These are phyloP conservation scores for Temnothorax nylanderi DNA, from an alignment of 1,140 invertebrate genomes.

Conservation along the genomic window DNA sequence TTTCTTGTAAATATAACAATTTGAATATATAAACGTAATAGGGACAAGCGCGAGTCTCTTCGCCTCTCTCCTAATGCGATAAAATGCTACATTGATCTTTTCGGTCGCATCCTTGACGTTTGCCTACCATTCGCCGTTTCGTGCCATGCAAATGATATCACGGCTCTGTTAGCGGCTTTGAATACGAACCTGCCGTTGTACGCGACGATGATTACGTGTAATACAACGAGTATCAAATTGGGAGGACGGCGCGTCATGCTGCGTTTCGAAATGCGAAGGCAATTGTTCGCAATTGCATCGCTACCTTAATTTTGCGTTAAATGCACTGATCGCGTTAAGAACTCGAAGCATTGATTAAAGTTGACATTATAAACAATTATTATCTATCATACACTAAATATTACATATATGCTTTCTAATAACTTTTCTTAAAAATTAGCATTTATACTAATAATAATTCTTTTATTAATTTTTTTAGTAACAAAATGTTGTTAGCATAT, in stretches of 20 bases:
- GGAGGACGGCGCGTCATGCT: conserved; percentile 29
- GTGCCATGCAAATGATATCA: conserved; percentile 58
- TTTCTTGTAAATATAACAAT: not conserved
- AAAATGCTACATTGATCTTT: conserved; percentile 18
- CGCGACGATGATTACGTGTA: conserved; percentile 53
- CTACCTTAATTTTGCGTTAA: conserved; percentile 55
- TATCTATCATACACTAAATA: not conserved
- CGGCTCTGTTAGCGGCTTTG: conserved; percentile 46
- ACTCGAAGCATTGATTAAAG: conserved; percentile 15
- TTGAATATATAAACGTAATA: not conserved
- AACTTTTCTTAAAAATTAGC: not conserved
- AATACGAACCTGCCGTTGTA: conserved; percentile 33
- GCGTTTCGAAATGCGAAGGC: conserved; percentile 31
- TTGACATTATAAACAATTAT: not conserved
- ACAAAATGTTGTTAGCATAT: not conserved
- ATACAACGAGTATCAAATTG: conserved; percentile 61
- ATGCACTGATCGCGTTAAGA: conserved; percentile 26
- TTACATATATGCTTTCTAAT: not conserved
- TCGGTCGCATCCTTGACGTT: conserved; percentile 33
- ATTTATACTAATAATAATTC: not conserved
- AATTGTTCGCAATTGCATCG: conserved; percentile 43
- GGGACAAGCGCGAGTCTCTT: not conserved
- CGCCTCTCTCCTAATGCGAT: not conserved
- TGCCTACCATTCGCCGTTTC: conserved; percentile 22
- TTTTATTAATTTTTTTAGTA: not conserved